Evolutionary conservation across 1,140 invertebrate genomes (phyloP).

Genomic region (Nasonia vitripennis): DNA sequence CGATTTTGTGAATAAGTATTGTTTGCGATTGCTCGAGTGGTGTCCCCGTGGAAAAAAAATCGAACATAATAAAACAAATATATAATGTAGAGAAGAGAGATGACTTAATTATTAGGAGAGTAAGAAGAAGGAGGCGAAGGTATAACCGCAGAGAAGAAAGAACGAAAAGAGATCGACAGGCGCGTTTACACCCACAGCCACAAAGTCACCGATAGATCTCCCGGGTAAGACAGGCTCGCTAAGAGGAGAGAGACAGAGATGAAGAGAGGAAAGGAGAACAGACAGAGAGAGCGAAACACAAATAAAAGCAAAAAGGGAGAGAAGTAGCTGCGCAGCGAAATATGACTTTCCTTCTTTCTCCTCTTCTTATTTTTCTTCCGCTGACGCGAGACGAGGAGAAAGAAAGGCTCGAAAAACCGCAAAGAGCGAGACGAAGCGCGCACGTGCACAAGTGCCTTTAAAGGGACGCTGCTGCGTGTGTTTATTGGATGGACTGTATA

Average conservation of each 20-base stretch:
- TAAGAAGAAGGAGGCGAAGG: neutral
- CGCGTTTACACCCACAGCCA: neutral
- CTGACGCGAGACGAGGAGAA: neutral
- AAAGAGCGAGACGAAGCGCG: neutral
- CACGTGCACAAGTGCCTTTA: slow-evolving; percentile 15
- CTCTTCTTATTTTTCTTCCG: neutral
- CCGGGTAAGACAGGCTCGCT: neutral
- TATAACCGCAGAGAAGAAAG: neutral
- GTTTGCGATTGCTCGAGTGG: too few species aligned
- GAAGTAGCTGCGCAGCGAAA: neutral
- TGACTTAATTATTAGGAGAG: neutral
- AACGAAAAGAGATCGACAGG: neutral
- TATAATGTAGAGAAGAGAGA: neutral
- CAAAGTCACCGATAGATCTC: neutral
- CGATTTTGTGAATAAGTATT: too few species aligned
- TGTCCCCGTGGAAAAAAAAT: neutral
- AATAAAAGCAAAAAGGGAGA: neutral
- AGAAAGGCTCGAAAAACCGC: neutral
- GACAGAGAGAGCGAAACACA: neutral
- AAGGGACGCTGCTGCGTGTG: neutral
- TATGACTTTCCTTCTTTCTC: neutral
- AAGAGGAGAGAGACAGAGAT: neutral
- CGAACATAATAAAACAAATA: neutral
- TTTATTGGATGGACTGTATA: neutral
- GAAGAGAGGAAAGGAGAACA: neutral